Conservation (phyloP, 2,113 vertebrate genomes). For the Corydoras sp. region DNA sequence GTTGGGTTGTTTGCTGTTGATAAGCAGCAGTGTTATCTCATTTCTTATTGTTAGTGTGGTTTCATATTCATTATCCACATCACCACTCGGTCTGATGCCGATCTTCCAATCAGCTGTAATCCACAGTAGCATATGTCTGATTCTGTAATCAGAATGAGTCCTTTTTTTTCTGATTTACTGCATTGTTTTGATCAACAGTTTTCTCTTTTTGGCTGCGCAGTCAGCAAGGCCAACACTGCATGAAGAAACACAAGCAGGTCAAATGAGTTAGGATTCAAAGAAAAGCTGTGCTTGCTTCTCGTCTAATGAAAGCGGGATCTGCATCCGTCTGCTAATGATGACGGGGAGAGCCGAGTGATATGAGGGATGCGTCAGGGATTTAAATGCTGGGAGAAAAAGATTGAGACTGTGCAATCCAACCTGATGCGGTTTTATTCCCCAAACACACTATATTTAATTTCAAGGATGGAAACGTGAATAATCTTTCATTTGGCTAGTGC, state of each 20-base stretch:
- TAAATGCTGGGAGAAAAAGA: background rate
- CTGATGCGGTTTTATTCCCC: constrained; percentile 27
- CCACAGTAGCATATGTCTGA: too few relatives aligned
- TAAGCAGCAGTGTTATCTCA: too few relatives aligned
- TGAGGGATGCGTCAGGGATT: constrained; percentile 8
- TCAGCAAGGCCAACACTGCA: background rate
- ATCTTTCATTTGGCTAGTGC: constrained; percentile 20
- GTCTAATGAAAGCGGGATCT: constrained; percentile 31
- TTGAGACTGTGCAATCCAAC: background rate
- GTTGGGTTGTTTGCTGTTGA: too few relatives aligned
- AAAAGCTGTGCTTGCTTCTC: background rate
- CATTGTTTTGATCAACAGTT: background rate
- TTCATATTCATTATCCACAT: too few relatives aligned
- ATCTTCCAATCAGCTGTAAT: too few relatives aligned
- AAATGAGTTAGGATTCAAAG: background rate
- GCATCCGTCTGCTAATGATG: background rate
- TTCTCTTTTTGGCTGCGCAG: background rate
- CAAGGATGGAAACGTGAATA: constrained; percentile 25
- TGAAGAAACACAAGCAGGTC: background rate
- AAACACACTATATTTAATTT: constrained; percentile 28
- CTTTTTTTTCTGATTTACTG: too few relatives aligned
- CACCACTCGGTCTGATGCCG: too few relatives aligned
- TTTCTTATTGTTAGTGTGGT: too few relatives aligned
- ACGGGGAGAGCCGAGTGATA: background rate
- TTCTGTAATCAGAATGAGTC: too few relatives aligned